phyloP scores from a whole-genome alignment of 2,888 invertebrate species.

The Lottia gigantea region DNA sequence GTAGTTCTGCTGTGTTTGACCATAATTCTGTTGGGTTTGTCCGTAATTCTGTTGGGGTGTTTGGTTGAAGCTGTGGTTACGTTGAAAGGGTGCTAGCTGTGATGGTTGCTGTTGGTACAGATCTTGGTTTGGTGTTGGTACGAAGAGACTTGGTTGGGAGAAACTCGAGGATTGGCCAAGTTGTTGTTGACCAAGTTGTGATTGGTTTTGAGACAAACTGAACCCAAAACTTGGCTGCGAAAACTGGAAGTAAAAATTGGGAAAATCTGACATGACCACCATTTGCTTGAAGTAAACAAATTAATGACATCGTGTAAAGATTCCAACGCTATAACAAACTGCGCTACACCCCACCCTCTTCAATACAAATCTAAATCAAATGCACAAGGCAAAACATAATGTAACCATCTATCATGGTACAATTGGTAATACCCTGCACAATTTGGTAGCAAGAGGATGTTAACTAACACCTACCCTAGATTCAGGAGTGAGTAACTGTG shows the following conservation, averaged over 20 bases:
- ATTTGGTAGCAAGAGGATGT: too few relatives aligned
- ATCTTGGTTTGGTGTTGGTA: slow-evolving; percentile 74
- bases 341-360: too few relatives aligned
- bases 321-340: too few relatives aligned
- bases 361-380: too few relatives aligned
- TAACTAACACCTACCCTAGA: slow-evolving; percentile 27
- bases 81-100: slow-evolving; percentile 23
- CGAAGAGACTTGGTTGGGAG: slow-evolving; percentile 69
- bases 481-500: slow-evolving; percentile 66
- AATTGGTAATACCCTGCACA: too few relatives aligned
- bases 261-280: background rate
- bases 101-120: slow-evolving; percentile 38
- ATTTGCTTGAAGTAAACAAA: too few relatives aligned
- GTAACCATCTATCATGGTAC: too few relatives aligned
- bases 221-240: slow-evolving; percentile 71
- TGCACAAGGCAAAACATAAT: too few relatives aligned
- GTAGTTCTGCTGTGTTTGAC: slow-evolving; percentile 23
- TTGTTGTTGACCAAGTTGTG: slow-evolving; percentile 26
- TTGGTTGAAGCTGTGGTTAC: background rate
- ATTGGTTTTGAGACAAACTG: slow-evolving; percentile 61
- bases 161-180: slow-evolving; percentile 54
- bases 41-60: slow-evolving; percentile 4
- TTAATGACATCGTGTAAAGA: too few relatives aligned
- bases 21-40: slow-evolving; percentile 19
- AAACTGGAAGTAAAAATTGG: slow-evolving; percentile 33